Conservation (phyloP, 2,888 invertebrate species). For the Dicranocentrus wangi region DNA sequence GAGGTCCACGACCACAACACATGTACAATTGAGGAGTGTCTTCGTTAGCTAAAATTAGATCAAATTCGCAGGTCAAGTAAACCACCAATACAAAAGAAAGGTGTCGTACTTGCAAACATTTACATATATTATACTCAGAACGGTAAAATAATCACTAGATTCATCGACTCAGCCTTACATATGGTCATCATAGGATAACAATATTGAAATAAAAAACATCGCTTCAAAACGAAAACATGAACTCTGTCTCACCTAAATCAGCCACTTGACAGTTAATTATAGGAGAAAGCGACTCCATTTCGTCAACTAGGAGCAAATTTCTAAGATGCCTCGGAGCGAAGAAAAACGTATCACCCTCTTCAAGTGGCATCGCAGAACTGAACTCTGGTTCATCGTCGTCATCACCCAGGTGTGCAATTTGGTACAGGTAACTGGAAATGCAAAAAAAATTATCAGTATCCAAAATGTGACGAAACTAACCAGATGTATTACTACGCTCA, state of each 20-base stretch:
- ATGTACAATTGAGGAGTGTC: conserved; percentile 99
- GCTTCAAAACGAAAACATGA: background rate
- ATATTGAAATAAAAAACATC: background rate
- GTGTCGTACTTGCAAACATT: too few species aligned
- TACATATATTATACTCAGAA: too few species aligned
- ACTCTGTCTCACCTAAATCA: conserved; percentile 79
- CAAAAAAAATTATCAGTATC: conserved; percentile 49
- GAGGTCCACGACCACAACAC: conserved; percentile 94
- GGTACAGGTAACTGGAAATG: conserved; percentile 89
- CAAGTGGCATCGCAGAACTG: conserved; percentile 97
- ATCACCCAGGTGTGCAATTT: conserved; percentile 99
- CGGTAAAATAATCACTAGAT: background rate
- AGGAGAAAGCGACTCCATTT: conserved; percentile 95
- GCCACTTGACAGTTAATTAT: conserved; percentile 89
- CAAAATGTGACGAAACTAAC: background rate
- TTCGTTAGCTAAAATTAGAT: conserved; percentile 84
- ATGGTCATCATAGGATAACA: background rate
- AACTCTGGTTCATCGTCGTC: conserved; percentile 99
- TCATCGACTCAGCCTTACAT: background rate
- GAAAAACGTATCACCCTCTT: conserved; percentile 99
- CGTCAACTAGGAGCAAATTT: conserved; percentile 97
- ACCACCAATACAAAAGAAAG: too few species aligned
- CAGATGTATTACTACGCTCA: too few species aligned
- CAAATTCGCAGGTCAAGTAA: too few species aligned
- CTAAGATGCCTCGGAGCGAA: conserved; percentile 94